Base-by-base conservation (phyloP, 2,113 vertebrate genomes). In the Anoura caudifer region DNA sequence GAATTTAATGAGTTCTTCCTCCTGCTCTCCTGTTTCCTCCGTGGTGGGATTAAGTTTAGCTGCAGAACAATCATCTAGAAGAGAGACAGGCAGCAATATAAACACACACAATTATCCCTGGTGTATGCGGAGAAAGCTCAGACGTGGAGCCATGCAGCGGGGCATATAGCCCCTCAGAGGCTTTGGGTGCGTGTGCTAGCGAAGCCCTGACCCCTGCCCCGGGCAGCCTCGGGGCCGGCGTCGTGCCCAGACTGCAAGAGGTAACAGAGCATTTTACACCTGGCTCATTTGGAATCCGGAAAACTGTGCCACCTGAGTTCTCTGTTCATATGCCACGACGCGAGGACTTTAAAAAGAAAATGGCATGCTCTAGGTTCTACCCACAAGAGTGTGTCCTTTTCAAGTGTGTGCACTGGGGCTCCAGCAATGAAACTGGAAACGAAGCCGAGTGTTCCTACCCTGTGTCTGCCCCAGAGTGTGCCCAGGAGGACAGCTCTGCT, bases 151-250 rank as follows among this genome's bases (percentile, higher is more conserved):
- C 31, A 1, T 1, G 1, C 38, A 22, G 12, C 14, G 4, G 61
- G 43, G n/a, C n/a, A n/a, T n/a, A n/a, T n/a, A n/a, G 5, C 24
- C 24, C 43, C 0, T 13, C 14, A 31, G 72, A 31, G 45, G 22
- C 15, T 19, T 67, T 7, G 50, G 4, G 0, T 4, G 4, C 26
- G 2, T 0, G 7, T 33, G 26, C 50, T 1, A 0, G 28, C 2
- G 3, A 0, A 0, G 10, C 24, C 7, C 41, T 3, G 14, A 5
- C 72, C 20, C 43, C 65, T 8, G 7, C 11, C 0, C 47, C 2
- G 0, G 1, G 47, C 7, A 13, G 14, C 38, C 69, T 73, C 65
- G n/a, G 19, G 43, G 13, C 75, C 31, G 13, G 10, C 3, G 28
- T 5, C 24, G 2, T 33, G n/a, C 76, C 54, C 16, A 1, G 70